Base-by-base conservation (phyloP, 1,140 invertebrate species). In the Apocrypta bakeri region DNA sequence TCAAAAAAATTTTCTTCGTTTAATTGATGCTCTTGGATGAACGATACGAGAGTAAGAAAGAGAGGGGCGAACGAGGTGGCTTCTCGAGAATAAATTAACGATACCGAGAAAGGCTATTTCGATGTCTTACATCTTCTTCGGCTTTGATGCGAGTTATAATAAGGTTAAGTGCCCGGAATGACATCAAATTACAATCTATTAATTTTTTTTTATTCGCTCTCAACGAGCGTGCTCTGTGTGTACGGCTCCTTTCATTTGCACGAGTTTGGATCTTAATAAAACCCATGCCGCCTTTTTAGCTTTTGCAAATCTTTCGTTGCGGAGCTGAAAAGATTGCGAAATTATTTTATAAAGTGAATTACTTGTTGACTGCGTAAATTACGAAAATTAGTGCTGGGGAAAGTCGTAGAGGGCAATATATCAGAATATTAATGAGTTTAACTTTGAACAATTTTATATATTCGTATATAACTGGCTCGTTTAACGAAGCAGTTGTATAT, bases 181-280 rank as follows among this genome's bases (percentile, higher is more conserved):
- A 64, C 81, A 78, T 83, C 56, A 63, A 83, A 83, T 83, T 72
- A 72, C 81, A 24, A 66, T 72, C 69, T 83, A 78, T 83, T 83
- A 72, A 83, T 64, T 64, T 72, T 37, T 75, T 17, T 29, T 61
- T 9, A 40, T 8, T 0, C 8, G 33, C 31, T 14, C 21, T 31
- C 61, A 12, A 17, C 31, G 33, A 37, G 33, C 33, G 3, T 37
- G 2, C 9, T 37, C 2, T 25, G 75, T 82, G 27, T 27, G 29
- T 27, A 8, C 66, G 37, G 66, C 14, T 29, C 29, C 78, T 37
- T 56, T 27, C 25, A 27, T 79, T 71, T 56, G 24, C n/a, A 21
- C 69, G 9, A 14, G 64, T 68, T 31, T 68, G 9, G 25, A 12
- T 68, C 64, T 56, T 56, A n/a, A 56, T 56, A 56, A 56, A 17